Conservation (phyloP, 1,140 invertebrate genomes). For the Rhyzopertha dominica region DNA sequence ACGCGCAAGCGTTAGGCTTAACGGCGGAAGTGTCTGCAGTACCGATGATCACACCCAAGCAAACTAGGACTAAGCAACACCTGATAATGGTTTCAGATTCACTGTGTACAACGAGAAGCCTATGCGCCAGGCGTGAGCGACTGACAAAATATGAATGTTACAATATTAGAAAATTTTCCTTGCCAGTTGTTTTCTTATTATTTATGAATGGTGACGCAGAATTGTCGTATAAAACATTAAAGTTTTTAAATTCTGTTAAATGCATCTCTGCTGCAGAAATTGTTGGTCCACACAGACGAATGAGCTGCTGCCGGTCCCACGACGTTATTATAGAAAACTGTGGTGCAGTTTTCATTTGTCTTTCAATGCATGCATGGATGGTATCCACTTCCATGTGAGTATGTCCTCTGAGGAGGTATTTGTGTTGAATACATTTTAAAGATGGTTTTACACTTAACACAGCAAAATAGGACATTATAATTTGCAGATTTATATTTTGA, state of each 20-base stretch:
- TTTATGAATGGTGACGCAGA: too few species aligned
- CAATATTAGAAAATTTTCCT: too few species aligned
- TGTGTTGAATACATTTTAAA: constrained; percentile 18
- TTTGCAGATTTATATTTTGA: too few species aligned
- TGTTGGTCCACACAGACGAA: neutral
- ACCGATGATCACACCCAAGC: too few species aligned
- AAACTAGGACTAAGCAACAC: too few species aligned
- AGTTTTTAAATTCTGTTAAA: constrained; percentile 10
- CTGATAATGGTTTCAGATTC: too few species aligned
- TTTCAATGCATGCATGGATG: constrained; percentile 15
- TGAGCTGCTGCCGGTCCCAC: constrained; percentile 19
- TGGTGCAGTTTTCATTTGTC: constrained; percentile 8
- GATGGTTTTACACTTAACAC: neutral
- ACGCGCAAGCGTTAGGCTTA: too few species aligned
- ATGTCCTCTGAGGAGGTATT: constrained; percentile 19
- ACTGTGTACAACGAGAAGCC: too few species aligned
- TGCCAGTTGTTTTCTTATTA: too few species aligned
- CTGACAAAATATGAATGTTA: too few species aligned
- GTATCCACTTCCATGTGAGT: constrained; percentile 16
- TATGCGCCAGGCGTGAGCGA: too few species aligned
- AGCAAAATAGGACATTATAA: constrained; percentile 8
- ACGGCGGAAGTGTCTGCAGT: too few species aligned
- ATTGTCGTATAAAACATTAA: constrained; percentile 6
- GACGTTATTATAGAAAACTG: constrained; percentile 7
- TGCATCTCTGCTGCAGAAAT: constrained; percentile 10